phyloP scores from a whole-genome alignment of 2,113 vertebrate genomes.

The Protomyctophum bolini region DNA sequence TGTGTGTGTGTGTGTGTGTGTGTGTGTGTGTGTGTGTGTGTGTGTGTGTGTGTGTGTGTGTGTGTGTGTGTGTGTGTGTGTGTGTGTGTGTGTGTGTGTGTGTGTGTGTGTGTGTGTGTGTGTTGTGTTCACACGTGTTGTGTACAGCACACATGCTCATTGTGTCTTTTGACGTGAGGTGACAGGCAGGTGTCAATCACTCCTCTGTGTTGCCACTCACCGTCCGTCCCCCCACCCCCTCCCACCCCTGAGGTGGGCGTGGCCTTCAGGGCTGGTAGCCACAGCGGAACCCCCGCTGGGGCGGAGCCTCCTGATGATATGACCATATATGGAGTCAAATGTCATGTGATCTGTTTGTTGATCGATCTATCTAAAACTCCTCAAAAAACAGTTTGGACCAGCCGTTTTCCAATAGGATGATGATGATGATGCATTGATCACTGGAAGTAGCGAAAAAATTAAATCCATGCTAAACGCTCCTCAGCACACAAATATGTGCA shows the following conservation, averaged over 20 bases:
- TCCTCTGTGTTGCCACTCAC: slow-evolving; percentile 67
- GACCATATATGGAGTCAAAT: slow-evolving; percentile 71
- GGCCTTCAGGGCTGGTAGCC: slow-evolving; percentile 79
- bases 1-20: neutral
- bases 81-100: neutral
- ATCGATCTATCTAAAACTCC: too few species aligned
- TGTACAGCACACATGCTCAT: slow-evolving; percentile 56
- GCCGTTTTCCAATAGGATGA: too few species aligned
- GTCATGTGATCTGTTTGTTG: neutral
- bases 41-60: neutral
- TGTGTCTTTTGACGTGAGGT: slow-evolving; percentile 48
- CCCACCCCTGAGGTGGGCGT: slow-evolving; percentile 60
- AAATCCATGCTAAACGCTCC: too few species aligned
- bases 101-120: slow-evolving; percentile 13
- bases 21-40: neutral
- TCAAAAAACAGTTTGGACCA: too few species aligned
- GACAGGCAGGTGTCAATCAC: slow-evolving; percentile 66
- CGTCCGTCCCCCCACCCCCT: slow-evolving; percentile 48
- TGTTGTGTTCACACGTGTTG: too few species aligned
- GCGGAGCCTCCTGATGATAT: slow-evolving; percentile 72
- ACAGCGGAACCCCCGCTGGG: slow-evolving; percentile 77
- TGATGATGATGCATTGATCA: too few species aligned
- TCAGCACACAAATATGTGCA: too few species aligned
- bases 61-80: neutral
- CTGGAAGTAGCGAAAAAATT: too few species aligned